Evolutionary conservation across 2,113 vertebrate species (phyloP).

Genomic region (Caretta caretta): DNA sequence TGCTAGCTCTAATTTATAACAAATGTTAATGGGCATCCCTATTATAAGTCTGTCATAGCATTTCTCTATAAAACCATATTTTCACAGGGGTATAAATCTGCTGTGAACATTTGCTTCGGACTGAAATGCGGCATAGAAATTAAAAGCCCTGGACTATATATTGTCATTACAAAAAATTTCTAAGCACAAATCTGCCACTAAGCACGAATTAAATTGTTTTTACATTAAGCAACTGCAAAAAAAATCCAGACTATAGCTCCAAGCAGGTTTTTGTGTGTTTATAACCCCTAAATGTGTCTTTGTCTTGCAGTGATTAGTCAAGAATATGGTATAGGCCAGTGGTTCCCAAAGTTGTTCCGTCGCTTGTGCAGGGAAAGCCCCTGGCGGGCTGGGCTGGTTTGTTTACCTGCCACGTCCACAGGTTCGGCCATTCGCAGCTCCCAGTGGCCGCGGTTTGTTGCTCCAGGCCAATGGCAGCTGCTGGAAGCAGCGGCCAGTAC

Average conservation of each 20-base stretch:
- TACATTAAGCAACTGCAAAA: background rate
- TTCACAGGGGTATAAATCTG: background rate
- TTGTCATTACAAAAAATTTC: background rate
- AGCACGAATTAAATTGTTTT: background rate
- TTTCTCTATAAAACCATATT: background rate
- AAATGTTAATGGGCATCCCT: background rate
- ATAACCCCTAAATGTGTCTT: background rate
- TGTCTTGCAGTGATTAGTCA: background rate
- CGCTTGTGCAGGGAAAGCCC: too few species aligned
- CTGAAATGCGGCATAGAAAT: background rate
- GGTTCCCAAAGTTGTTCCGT: too few species aligned
- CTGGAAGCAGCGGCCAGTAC: too few species aligned
- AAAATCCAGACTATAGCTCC: background rate
- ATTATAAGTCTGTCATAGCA: fast-evolving
- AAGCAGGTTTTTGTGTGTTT: background rate
- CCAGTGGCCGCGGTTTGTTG: too few species aligned
- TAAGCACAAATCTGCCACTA: background rate
- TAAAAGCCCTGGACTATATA: background rate
- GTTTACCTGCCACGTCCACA: too few species aligned
- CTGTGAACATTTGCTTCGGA: background rate
- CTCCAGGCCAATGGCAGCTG: too few species aligned
- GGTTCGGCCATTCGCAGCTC: too few species aligned
- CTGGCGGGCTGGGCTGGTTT: too few species aligned
- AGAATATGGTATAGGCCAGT: background rate
- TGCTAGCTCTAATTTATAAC: background rate